phyloP scores from a whole-genome alignment of 2,113 vertebrate genomes.

The Cairina moschata region DNA sequence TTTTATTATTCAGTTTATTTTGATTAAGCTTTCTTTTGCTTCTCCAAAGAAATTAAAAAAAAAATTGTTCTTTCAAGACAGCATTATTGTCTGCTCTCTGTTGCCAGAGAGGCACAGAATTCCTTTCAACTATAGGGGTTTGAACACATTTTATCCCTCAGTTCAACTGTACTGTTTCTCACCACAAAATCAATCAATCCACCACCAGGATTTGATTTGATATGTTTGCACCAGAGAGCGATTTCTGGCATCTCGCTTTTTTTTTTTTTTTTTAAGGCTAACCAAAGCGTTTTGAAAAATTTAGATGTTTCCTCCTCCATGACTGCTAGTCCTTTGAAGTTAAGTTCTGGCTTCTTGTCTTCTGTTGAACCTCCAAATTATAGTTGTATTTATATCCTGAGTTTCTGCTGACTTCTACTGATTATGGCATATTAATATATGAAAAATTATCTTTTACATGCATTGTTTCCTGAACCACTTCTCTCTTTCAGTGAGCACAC shows the following conservation, averaged over 20 bases:
- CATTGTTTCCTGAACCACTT: not conserved
- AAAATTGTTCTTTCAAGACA: not conserved
- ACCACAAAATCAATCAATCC: not conserved
- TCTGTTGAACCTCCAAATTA: not conserved
- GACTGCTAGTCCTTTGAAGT: not conserved
- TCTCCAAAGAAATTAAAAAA: not conserved
- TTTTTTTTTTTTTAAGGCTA: not conserved
- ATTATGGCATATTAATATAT: not conserved
- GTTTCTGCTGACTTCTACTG: not conserved
- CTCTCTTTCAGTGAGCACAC: not conserved
- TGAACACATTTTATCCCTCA: not conserved
- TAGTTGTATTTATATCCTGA: not conserved
- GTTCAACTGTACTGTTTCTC: not conserved
- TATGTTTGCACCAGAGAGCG: not conserved
- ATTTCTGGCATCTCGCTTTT: not conserved
- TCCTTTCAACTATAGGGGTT: not conserved
- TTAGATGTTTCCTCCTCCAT: not conserved
- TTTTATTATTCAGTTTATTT: not conserved
- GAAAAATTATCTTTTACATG: not conserved
- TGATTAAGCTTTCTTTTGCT: not conserved
- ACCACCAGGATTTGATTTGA: not conserved
- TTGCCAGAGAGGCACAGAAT: not conserved
- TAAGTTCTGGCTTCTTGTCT: not conserved
- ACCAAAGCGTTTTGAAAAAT: not conserved
- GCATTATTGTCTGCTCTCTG: not conserved